Base-by-base conservation (phyloP, 1,140 invertebrate species). In the Cherax quadricarinatus region DNA sequence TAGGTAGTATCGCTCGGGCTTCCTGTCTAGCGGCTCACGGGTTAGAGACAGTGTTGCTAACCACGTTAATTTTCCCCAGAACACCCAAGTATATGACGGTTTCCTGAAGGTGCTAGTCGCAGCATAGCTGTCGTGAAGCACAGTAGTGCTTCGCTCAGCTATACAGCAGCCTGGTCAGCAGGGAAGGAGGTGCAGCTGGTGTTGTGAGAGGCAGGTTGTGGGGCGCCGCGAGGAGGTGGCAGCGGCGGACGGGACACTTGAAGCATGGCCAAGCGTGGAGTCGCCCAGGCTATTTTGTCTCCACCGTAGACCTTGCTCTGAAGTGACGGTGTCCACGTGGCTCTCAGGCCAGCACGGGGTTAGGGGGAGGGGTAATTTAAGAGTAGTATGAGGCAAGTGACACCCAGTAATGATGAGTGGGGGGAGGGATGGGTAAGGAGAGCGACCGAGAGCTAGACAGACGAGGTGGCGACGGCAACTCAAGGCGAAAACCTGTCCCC, bases 11-110 rank as follows among this genome's bases (percentile, higher is more conserved):
- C 78, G 78, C 78, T 88, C 78, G 62, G 86, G 86, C 86, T 88
- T 88, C 86, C 86, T 88, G 86, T 88, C 86, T 88, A 88, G 86
- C 78, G 75, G 86, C 86, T 88, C 86, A 88, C 73, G 86, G 75
- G 86, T 87, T 85, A 62, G 73, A 73, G 86, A 88, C 86, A 88
- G 86, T 88, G 86, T 88, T 79, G 75, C 86, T 62, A 80, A 88
- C 73, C 75, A 41, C 48, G 30, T 48, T 48, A 18, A 80, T n/a
- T 62, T 7, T 62, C 53, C 86, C 10, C 51, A 51, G 16, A 85
- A 66, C 83, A 24, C 70, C 83, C 21, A 53, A 0, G 16, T 62
- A 48, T 24, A 41, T 9, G 70, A n/a, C 41, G 12, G 14, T 48
- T 41, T 70, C 6, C 83, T n/a, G 9, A 7, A 66, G 1, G 7